phyloP scores from a whole-genome alignment of 1,140 invertebrate genomes.

The Formica exsecta region DNA sequence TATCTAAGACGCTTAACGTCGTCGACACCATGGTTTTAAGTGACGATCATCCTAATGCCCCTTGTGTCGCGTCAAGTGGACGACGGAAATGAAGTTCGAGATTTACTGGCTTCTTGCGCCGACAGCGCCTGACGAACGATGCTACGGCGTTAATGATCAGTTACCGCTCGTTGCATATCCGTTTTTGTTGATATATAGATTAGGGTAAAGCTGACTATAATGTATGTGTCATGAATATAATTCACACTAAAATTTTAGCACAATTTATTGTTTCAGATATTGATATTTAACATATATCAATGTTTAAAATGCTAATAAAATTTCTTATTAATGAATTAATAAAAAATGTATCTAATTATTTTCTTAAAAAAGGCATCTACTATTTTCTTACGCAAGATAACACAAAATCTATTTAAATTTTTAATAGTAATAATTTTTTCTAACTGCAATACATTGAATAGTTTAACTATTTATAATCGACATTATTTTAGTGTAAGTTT shows the following conservation, averaged over 20 bases:
- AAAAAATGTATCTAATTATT: too few species aligned
- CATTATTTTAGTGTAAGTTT: neutral
- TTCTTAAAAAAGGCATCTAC: neutral
- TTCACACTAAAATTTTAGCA: neutral
- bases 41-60: conserved; percentile 76
- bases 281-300: neutral
- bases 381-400: neutral
- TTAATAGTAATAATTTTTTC: neutral
- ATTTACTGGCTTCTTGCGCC: conserved; percentile 52
- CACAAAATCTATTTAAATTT: neutral
- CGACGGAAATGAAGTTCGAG: conserved; percentile 42
- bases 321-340: neutral
- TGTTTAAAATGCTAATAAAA: neutral
- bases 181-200: neutral
- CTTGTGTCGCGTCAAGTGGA: conserved; percentile 65
- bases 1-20: conserved; percentile 79
- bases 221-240: neutral
- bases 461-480: neutral
- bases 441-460: neutral
- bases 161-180: neutral
- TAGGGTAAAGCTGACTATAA: neutral
- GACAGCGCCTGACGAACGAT: conserved; percentile 39
- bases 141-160: conserved; percentile 20
- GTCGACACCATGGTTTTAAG: conserved; percentile 78
- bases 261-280: neutral